phyloP scores from a whole-genome alignment of 1,140 invertebrate species.

The Cepaea nemoralis region DNA sequence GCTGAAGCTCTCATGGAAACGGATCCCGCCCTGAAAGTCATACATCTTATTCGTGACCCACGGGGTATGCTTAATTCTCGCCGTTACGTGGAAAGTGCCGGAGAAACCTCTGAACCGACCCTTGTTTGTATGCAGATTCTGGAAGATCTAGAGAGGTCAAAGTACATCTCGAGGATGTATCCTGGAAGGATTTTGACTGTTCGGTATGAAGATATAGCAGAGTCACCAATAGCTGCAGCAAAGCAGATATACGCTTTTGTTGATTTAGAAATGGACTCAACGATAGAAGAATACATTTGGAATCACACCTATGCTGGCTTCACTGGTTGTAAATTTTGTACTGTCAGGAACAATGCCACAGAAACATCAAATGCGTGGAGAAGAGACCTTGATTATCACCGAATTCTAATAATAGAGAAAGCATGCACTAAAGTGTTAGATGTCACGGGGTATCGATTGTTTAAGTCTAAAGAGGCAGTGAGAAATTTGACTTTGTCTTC shows the following conservation, averaged over 20 bases:
- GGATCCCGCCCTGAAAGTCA: conserved; percentile 23
- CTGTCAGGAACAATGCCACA: conserved; percentile 17
- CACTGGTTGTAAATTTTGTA: conserved; percentile 16
- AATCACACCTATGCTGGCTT: conserved; percentile 33
- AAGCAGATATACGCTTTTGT: conserved; percentile 40
- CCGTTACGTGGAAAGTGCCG: no score
- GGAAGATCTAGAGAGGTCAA: no score
- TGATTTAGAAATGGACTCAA: neutral
- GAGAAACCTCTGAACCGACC: no score
- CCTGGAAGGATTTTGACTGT: conserved; percentile 34
- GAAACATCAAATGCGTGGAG: conserved; percentile 23
- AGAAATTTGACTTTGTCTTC: neutral
- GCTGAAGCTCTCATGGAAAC: neutral
- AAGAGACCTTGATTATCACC: neutral
- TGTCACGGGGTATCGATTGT: neutral
- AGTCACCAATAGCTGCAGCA: conserved; percentile 15
- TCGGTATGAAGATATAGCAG: conserved; percentile 45
- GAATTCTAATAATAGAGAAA: neutral
- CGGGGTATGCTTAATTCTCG: conserved; percentile 16
- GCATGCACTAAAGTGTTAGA: neutral
- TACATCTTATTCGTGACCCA: conserved; percentile 49
- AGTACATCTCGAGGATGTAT: neutral
- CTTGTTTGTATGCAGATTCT: no score
- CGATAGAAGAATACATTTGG: conserved; percentile 21
- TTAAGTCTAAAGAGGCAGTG: neutral